Base-by-base conservation (phyloP, 2,888 invertebrate species). In the Cyclophora punctaria region DNA sequence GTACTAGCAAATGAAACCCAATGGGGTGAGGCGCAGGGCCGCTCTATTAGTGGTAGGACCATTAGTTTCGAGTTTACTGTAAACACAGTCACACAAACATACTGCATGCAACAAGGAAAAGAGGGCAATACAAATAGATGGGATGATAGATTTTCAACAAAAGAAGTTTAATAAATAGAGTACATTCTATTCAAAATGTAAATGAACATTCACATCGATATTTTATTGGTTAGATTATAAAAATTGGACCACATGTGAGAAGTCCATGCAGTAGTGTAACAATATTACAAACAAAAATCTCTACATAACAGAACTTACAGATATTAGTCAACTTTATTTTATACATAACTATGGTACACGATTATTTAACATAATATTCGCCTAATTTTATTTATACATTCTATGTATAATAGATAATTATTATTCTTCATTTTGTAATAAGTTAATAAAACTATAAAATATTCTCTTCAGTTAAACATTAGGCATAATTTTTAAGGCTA, bases 381-480 rank as follows among this genome's bases (percentile, higher is more conserved):
- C 81, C 80, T 87, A 82, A 75, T 73, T 75, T 80, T 71, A 71
- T 76, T 81, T 85, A 84, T 85, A 86, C 85, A 85, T 84, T 84
- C 84, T 87, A 85, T 86, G 82, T 85, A 84, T 84, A 84, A 72
- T 81, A 83, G 80, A 82, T 83, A 83, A 83, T 85, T 80, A 78
- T 85, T 80, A 78, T 68, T 82, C 77, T 81, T 81, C 76, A 81
- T 78, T 83, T 84, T 83, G 80, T 86, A 85, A 87, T 87, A 88
- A 88, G 87, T 88, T 88, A 88, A 87, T 88, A 87, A 85, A 86
- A 87, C 83, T 86, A 87, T 87, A 87, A 85, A 86, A 87, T 85
- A 84, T 85, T 79, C 78, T 83, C 80, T 84, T 84, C 83, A 80
- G 77, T 81, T 79, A 83, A 83, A 83, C 78, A 78, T 84, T 84